Conservation (phyloP, 2,888 invertebrate species). For the Aphrophora alni region DNA sequence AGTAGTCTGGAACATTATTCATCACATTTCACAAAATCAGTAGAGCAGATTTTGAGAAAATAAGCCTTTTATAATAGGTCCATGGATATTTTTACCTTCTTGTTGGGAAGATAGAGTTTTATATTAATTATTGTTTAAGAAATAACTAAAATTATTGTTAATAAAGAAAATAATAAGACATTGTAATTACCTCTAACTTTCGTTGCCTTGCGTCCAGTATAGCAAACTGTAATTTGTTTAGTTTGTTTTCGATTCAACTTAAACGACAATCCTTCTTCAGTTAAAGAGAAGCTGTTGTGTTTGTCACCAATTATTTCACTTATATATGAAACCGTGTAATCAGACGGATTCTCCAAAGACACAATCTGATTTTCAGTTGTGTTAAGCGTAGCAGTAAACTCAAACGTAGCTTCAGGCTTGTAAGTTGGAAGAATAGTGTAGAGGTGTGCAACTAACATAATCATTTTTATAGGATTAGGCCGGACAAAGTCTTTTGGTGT, state of each 20-base stretch:
- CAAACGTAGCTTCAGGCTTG: constrained; percentile 46
- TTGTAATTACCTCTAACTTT: constrained; percentile 30
- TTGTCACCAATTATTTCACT: background rate
- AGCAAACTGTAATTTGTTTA: background rate
- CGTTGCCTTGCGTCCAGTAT: constrained; percentile 20
- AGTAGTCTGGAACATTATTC: too few species aligned
- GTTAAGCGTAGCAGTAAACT: constrained; percentile 24
- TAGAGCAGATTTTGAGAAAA: too few species aligned
- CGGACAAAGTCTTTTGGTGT: constrained; percentile 61
- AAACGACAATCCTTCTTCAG: background rate
- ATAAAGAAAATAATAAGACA: too few species aligned
- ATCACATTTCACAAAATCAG: too few species aligned
- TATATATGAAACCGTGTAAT: background rate
- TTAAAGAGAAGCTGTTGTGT: background rate
- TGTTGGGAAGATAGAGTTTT: too few species aligned
- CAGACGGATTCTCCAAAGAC: background rate
- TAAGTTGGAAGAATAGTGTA: constrained; percentile 64
- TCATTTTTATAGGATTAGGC: constrained; percentile 66
- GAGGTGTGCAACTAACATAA: constrained; percentile 64
- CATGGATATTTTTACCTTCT: too few species aligned
- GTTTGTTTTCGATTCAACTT: constrained; percentile 23
- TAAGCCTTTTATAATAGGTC: too few species aligned
- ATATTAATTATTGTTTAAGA: too few species aligned
- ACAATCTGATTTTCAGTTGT: constrained; percentile 23
- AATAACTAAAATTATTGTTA: too few species aligned